phyloP scores from a whole-genome alignment of 1,140 invertebrate genomes.

The Sinella curviseta region DNA sequence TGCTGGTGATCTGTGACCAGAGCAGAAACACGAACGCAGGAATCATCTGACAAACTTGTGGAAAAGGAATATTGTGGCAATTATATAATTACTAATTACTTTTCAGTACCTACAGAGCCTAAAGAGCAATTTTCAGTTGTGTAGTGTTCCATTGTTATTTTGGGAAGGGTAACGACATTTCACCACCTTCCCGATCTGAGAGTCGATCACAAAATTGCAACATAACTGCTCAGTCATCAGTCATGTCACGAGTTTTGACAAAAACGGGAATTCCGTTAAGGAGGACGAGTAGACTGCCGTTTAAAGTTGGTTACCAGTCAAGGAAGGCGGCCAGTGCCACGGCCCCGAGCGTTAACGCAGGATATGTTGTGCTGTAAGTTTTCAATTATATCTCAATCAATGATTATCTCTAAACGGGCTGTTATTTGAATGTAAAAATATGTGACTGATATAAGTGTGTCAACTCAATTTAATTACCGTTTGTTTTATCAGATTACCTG shows the following conservation, averaged over 20 bases:
- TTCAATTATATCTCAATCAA: background rate
- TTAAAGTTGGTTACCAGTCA: background rate
- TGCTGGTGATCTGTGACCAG: too few relatives aligned
- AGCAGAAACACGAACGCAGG: too few relatives aligned
- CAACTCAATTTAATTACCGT: conserved; percentile 19
- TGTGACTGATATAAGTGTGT: background rate
- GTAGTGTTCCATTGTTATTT: too few relatives aligned
- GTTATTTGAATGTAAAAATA: background rate
- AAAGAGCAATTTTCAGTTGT: too few relatives aligned
- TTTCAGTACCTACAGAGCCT: too few relatives aligned
- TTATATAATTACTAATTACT: too few relatives aligned
- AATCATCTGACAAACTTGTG: too few relatives aligned
- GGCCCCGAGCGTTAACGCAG: background rate
- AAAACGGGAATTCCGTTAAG: background rate
- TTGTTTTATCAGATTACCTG: conserved; percentile 72
- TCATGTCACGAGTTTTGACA: conserved; percentile 19
- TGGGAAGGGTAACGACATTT: background rate
- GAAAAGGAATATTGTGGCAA: too few relatives aligned
- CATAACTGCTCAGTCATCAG: background rate
- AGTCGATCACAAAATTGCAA: too few relatives aligned
- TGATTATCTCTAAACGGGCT: background rate
- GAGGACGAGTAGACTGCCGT: background rate
- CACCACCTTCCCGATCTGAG: too few relatives aligned
- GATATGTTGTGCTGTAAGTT: conserved; percentile 28
- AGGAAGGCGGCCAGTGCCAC: background rate